Base-by-base conservation (phyloP, 2,888 invertebrate species). In the Nezara viridula region DNA sequence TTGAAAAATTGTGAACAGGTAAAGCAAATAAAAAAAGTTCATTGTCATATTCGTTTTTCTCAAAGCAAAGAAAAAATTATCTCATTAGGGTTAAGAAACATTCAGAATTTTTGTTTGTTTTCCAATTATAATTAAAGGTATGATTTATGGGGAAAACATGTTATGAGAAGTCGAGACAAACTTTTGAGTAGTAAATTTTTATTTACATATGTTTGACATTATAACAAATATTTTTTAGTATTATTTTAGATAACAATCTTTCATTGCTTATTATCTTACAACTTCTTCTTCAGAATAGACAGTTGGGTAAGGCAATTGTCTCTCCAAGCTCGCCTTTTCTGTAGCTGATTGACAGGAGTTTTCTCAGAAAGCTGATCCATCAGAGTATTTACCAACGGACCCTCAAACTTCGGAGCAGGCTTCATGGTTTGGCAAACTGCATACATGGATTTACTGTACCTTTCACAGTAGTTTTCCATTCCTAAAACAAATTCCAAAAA, bases 261-360 rank as follows among this genome's bases (percentile, higher is more conserved):
- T 73, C 37, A 73, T 73, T 73, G 19, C 9, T 73, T 73, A 37
- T 73, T 37, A 32, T 73, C 32, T 37, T 32, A 37, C 19, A 73
- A 3, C 19, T 96, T 95, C 91, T 95, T 95, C 93, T 98, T 98
- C 89, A 98, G 93, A 89, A 96, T 93, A 44, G 97, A 95, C 21
- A 98, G 94, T 90, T 96, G 95, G 0, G 97, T 97, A 37, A 98
- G 94, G 91, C 97, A 96, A 52, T 95, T 94, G 92, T 98, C 98
- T 37, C 98, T 94, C 96, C 98, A 98, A 0, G 95, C 95, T 47
- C 98, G 94, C 90, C 97, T 93, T 90, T 96, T 95, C 89, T 94
- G 95, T 88, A 98, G 93, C 91, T 96, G 94, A 44, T 97, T 95
- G 50, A 97, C 91, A 0, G 98, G 97, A 47, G 96, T 95, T 93